Evolutionary conservation across 2,888 invertebrate genomes (phyloP).

Genomic region (Carpatolechia fugitivella): DNA sequence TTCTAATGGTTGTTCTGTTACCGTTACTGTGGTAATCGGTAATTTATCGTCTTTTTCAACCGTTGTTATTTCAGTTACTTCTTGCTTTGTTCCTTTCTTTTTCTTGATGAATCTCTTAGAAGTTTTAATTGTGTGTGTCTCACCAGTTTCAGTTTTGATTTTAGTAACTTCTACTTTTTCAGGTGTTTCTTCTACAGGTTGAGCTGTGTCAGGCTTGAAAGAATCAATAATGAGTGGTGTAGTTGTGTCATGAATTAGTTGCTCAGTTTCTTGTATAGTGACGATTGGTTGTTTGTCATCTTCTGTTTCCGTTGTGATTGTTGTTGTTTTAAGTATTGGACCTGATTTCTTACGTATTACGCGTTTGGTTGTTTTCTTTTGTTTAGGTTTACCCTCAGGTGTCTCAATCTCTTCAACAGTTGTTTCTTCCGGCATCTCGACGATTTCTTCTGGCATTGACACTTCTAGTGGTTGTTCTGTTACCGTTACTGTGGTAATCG

Average conservation of each 20-base stretch:
- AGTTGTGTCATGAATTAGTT: constrained; percentile 35
- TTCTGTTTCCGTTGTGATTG: neutral
- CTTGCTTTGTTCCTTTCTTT: constrained; percentile 26
- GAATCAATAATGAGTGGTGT: constrained; percentile 21
- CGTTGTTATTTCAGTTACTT: constrained; percentile 28
- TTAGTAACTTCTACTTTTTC: constrained; percentile 18
- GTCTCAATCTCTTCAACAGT: constrained; percentile 18
- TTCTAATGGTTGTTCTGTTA: constrained; percentile 25
- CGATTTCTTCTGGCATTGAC: constrained; percentile 19
- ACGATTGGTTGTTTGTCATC: constrained; percentile 17
- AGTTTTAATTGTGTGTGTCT: constrained; percentile 29
- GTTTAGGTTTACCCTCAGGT: constrained; percentile 32
- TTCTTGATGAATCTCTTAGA: constrained; percentile 27
- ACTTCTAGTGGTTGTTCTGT: constrained; percentile 31
- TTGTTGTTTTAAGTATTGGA: neutral
- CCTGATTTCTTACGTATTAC: constrained; percentile 38
- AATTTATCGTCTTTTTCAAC: constrained; percentile 28
- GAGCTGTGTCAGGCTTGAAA: constrained; percentile 36
- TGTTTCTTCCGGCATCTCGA: constrained; percentile 41
- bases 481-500: constrained; percentile 29
- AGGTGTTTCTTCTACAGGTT: constrained; percentile 19
- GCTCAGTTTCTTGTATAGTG: constrained; percentile 23
- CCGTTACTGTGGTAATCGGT: constrained; percentile 23
- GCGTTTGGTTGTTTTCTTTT: constrained; percentile 35
- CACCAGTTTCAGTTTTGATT: constrained; percentile 32